Evolutionary conservation across 2,797 vertebrate species (phyloP), one percentile per base, ranked within the genome.

Genomic region (Bradypus variegatus): DNA sequence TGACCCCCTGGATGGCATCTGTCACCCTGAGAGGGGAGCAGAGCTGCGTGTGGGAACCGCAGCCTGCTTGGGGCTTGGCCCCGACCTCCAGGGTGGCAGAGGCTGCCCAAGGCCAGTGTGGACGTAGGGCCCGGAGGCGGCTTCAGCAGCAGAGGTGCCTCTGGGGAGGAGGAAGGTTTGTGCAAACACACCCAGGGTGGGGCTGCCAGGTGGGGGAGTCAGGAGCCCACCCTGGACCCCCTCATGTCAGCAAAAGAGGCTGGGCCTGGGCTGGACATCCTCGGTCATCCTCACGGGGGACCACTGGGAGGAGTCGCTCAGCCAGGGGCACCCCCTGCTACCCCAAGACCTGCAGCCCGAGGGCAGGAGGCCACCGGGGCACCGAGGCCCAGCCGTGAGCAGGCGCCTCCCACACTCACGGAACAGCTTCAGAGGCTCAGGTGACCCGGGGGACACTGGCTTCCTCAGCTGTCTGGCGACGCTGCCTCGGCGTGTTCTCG

Each of bases 361-460:
- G 41, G 41, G 41, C 41, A 45, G 41, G 41, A 45, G 41, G 41
- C 41, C 41, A 45, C 41, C 8, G 41, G 41, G 14, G 29, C 21
- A 6, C 1, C 25, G 19, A 86, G 29, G 21, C 29, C 48, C 19
- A 15, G 38, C 16, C 21, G 64, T 18, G 70, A 33, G 10, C 3
- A 82, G 62, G n/a, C 15, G 33, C 0, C 50, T n/a, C 15, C 21
- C 0, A 31, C 6, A 8, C 41, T 45, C 41, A 8, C 41, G 8
- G 8, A 45, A 45, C 50, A 15, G 8, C 50, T 53, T 11, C 19
- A 77, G 31, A 58, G 55, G 77, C 36, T 29, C 2, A 0, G 58
- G 48, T 33, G 12, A 38, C 4, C 1, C 0, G 50, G 33, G 25
- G 13, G 18, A 29, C 31, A 27, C 5, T 36, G 53, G 45, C 25